A percentile compares a stretch with the other conserved stretches of the same genome.
Evolutionary conservation across 2,888 invertebrate species (phyloP).

Genomic region (Octonoba sinensis): DNA sequence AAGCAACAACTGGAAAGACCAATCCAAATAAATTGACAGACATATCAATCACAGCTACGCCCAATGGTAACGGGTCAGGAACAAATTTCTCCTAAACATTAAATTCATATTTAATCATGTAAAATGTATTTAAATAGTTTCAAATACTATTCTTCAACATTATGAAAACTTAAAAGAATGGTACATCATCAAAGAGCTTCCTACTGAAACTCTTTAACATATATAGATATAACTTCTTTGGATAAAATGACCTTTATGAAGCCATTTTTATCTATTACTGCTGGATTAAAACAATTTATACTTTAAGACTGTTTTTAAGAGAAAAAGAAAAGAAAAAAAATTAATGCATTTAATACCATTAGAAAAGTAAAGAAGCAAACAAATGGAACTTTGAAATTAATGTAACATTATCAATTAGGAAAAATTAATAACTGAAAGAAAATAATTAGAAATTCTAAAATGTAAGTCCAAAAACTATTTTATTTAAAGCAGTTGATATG

Average conservation of each 20-base stretch:
- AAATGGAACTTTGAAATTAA: too few species aligned
- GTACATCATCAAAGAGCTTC: neutral
- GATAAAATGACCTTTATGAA: too few species aligned
- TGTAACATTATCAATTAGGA: neutral
- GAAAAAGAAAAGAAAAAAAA: too few species aligned
- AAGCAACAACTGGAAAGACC: conserved; percentile 93
- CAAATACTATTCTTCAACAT: neutral
- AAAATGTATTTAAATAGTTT: neutral
- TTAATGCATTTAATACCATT: too few species aligned
- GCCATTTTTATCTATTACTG: too few species aligned
- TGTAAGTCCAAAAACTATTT: neutral
- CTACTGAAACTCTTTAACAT: too few species aligned
- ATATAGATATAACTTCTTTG: too few species aligned
- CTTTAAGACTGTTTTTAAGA: too few species aligned
- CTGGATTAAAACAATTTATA: too few species aligned
- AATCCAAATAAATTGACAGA: conserved; percentile 93
- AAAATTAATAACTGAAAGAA: neutral
- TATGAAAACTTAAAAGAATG: neutral
- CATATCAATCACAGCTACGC: conserved; percentile 95
- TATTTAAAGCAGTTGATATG: neutral
- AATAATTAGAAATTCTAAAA: neutral
- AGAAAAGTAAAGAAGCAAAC: too few species aligned
- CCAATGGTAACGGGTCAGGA: conserved; percentile 88
- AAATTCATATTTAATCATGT: conserved; percentile 7
- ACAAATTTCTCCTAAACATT: conserved; percentile 75